Evolutionary conservation across 1,140 invertebrate species (phyloP).

Genomic region (Procambarus virginalis): DNA sequence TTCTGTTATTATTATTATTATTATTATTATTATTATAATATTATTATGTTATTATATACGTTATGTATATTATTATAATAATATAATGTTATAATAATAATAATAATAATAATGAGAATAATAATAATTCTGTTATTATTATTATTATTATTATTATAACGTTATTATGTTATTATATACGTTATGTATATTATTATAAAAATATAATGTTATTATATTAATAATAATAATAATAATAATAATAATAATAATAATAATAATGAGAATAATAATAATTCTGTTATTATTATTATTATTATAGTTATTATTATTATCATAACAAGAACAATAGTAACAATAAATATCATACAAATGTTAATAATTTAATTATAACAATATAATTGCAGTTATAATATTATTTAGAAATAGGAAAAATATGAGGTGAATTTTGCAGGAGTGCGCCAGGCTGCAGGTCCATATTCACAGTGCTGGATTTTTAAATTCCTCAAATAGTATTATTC

Average conservation of each 20-base stretch:
- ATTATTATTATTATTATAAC: too few species aligned
- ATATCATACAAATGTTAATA: neutral
- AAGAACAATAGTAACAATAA: conserved; percentile 2
- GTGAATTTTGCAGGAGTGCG: too few species aligned
- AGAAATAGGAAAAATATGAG: neutral
- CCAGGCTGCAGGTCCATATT: neutral
- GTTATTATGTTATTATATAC: too few species aligned
- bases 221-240: neutral
- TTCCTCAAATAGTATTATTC: too few species aligned
- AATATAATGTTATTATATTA: neutral
- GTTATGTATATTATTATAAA: too few species aligned
- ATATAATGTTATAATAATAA: neutral
- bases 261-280: neutral
- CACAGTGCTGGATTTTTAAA: too few species aligned
- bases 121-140: too few species aligned
- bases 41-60: neutral
- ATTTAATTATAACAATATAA: neutral
- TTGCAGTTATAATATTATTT: neutral
- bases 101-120: too few species aligned
- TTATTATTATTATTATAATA: neutral
- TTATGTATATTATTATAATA: neutral
- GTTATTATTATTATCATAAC: neutral
- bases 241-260: neutral
- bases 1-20: too few species aligned
- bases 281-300: neutral